Evolutionary conservation across 2,888 invertebrate species (phyloP).

Genomic region (Tenthredo distinguenda): DNA sequence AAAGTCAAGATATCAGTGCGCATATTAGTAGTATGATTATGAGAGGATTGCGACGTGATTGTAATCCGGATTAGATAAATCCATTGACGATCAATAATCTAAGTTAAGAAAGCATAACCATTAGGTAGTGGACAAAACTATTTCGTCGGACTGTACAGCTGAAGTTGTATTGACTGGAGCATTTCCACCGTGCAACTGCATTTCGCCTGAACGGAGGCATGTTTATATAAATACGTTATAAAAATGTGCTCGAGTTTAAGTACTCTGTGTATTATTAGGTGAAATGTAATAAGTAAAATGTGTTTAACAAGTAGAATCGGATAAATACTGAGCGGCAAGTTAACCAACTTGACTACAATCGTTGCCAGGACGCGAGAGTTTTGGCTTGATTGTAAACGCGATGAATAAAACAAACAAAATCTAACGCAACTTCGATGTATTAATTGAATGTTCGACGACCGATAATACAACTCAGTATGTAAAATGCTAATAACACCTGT

Average conservation of each 20-base stretch:
- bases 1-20: not conserved
- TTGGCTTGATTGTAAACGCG: slow-evolving; percentile 37
- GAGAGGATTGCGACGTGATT: not conserved
- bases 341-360: slow-evolving; percentile 59
- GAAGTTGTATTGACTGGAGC: slow-evolving; percentile 72
- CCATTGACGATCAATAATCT: not conserved
- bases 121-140: slow-evolving; percentile 64
- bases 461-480: not conserved
- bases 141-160: slow-evolving; percentile 68
- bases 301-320: not conserved
- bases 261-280: not conserved
- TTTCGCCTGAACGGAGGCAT: slow-evolving; percentile 30
- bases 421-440: not conserved
- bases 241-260: not conserved
- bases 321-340: slow-evolving; percentile 17
- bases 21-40: not conserved
- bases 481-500: not conserved
- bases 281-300: not conserved
- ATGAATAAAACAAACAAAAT: slow-evolving; percentile 50
- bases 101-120: not conserved
- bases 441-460: not conserved
- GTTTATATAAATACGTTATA: not conserved
- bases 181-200: slow-evolving; percentile 36
- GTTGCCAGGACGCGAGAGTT: slow-evolving; percentile 56
- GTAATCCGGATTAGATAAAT: not conserved